Percentiles rank a stretch among this genome's conserved stretches.
Evolutionary conservation across 2,113 vertebrate genomes (phyloP).

Genomic region (Pachycephala philippinensis): DNA sequence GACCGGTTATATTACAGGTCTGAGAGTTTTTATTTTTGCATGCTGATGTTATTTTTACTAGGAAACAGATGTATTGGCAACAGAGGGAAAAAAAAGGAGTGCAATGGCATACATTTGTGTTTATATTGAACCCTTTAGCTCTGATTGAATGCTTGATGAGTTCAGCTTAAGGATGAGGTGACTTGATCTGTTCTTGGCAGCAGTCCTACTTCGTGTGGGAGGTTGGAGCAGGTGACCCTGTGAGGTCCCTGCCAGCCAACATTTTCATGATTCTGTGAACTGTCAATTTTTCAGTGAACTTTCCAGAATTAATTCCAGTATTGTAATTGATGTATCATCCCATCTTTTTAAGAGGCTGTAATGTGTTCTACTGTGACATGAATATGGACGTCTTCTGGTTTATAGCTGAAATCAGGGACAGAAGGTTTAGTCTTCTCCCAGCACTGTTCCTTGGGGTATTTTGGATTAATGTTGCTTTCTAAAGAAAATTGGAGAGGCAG

Average conservation of each 20-base stretch:
- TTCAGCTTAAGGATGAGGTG: not conserved
- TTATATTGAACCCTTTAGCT: not conserved
- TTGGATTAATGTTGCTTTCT: not conserved
- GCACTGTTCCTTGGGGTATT: not conserved
- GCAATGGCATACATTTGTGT: not conserved
- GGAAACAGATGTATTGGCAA: not conserved
- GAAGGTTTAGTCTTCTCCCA: not conserved
- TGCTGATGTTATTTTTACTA: not conserved
- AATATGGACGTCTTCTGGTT: not conserved
- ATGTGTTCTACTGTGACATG: fast-evolving
- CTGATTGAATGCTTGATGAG: not conserved
- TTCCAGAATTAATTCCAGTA: not conserved
- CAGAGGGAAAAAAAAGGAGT: not conserved
- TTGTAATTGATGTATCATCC: not conserved
- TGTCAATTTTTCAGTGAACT: not conserved
- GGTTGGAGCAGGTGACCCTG: not conserved
- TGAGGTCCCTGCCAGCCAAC: not conserved
- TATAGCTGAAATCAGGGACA: not conserved
- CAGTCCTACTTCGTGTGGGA: not conserved
- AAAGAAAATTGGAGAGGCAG: not conserved
- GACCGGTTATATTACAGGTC: not conserved
- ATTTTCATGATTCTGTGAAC: not conserved
- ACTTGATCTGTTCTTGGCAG: not conserved
- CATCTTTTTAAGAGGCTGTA: not conserved
- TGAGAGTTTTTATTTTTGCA: not conserved